Percentiles rank a stretch among this genome's conserved stretches.
phyloP scores from a whole-genome alignment of 2,888 invertebrate species.

The Aspidiotus rigidus region DNA sequence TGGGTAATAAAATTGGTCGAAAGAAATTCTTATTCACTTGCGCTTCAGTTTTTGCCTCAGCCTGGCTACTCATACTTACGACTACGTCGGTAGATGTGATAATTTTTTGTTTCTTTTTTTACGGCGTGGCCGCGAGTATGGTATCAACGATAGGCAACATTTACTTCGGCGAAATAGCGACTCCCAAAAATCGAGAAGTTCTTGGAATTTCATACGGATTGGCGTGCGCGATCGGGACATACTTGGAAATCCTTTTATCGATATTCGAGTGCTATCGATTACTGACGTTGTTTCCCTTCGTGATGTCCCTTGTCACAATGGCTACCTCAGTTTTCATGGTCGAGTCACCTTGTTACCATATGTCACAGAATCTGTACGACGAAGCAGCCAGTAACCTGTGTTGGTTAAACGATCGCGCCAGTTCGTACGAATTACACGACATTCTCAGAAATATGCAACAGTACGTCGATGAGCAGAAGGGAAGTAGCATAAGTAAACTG shows the following conservation, averaged over 20 bases:
- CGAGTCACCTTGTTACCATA: constrained; percentile 5
- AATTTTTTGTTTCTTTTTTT: constrained; percentile 3
- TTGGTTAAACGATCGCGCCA: not conserved
- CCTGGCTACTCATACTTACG: not conserved
- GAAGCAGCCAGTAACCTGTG: not conserved
- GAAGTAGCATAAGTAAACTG: not conserved
- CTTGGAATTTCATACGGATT: not conserved
- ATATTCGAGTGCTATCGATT: not conserved
- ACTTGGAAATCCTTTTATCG: constrained; percentile 1
- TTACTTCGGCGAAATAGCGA: constrained; percentile 6
- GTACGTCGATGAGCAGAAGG: constrained; percentile 7
- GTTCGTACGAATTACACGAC: not conserved
- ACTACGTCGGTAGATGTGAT: not conserved
- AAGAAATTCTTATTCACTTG: not conserved
- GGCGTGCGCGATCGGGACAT: not conserved
- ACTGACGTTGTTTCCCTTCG: not conserved
- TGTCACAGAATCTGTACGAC: not conserved
- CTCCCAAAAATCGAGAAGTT: not conserved
- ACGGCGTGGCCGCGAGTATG: constrained; percentile 1
- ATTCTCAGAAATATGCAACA: not conserved
- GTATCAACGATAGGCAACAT: not conserved
- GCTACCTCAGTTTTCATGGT: not conserved
- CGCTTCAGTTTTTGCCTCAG: not conserved
- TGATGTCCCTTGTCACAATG: not conserved
- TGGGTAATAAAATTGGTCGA: not conserved